Evolutionary conservation across 2,888 invertebrate species (phyloP), one percentile per base, ranked within the genome.

Genomic region (Drosophila pegasa): DNA sequence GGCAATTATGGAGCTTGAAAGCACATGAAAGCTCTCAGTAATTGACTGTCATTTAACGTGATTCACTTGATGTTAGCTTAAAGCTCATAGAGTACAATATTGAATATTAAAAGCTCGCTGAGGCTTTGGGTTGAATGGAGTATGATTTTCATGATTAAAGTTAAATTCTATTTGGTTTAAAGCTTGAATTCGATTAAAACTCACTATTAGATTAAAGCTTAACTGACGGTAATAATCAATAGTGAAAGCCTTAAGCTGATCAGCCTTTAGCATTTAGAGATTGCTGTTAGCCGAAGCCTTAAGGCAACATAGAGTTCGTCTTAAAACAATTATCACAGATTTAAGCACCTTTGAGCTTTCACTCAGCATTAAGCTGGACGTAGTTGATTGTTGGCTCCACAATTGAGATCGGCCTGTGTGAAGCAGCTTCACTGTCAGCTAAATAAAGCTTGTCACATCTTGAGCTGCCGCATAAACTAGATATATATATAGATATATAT

Each of bases 181-280:
- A 14, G 12, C 43, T 43, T 5, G 29, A 9, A 29, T 33, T 10
- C 18, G 5, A 18, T 16, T 10, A 45, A 4, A 25, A 5, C 12
- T 29, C 3, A 14, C 0, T 5, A 4, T 5, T 20, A 20, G 20
- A 31, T 20, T 9, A 8, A 22, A 33, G 31, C 33, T 50, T 50
- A 33, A 48, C 14, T 12, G 45, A 16, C 45, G 27, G 27, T 27
- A 3, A 27, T 27, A 7, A 45, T 45, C 45, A 45, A 45, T 45
- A 45, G 43, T 18, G 45, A 45, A 45, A 45, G 45, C 27, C 18
- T 45, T 12, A 29, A 18, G 45, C 12, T 12, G 41, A 20, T 22
- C 2, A 20, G 20, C 14, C 20, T 22, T 41, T 41, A 20, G 40
- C 10, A 8, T 16, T 43, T 16, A 2, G n/a, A 27, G 25, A 18